Percentiles rank a stretch among this genome's conserved stretches.
Conservation (phyloP, 2,888 invertebrate genomes). For the Pollenia labialis region DNA sequence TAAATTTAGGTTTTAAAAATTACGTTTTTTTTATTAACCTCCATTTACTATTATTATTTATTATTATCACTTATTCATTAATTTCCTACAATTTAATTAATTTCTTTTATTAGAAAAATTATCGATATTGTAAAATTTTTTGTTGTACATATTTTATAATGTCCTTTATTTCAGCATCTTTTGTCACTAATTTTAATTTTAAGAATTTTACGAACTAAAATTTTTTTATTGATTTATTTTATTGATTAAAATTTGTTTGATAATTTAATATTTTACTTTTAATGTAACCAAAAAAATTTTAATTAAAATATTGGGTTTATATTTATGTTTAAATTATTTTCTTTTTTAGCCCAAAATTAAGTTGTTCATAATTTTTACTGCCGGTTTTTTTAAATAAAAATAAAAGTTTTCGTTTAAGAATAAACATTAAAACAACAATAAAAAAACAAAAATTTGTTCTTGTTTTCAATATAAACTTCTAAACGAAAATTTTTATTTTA, state of each 20-base stretch:
- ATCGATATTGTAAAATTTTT: conserved; percentile 59
- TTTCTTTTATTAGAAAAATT: conserved; percentile 51
- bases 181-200: conserved; percentile 59
- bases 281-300: conserved; percentile 14
- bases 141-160: conserved; percentile 14
- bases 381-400: too few species aligned
- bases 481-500: too few species aligned
- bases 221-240: conserved; percentile 18
- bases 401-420: too few species aligned
- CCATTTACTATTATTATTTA: conserved; percentile 23
- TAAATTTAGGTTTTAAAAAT: conserved; percentile 57
- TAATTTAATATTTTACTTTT: conserved; percentile 9
- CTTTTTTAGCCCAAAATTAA: background rate
- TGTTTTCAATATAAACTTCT: too few species aligned
- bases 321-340: background rate
- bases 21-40: conserved; percentile 11
- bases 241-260: background rate
- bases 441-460: too few species aligned
- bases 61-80: conserved; percentile 64
- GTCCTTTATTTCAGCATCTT: conserved; percentile 62
- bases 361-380: too few species aligned
- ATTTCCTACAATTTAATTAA: conserved; percentile 63
- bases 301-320: background rate
- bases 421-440: too few species aligned
- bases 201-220: conserved; percentile 40